Conservation (phyloP, 2,113 vertebrate species). For the Phycodurus eques region DNA sequence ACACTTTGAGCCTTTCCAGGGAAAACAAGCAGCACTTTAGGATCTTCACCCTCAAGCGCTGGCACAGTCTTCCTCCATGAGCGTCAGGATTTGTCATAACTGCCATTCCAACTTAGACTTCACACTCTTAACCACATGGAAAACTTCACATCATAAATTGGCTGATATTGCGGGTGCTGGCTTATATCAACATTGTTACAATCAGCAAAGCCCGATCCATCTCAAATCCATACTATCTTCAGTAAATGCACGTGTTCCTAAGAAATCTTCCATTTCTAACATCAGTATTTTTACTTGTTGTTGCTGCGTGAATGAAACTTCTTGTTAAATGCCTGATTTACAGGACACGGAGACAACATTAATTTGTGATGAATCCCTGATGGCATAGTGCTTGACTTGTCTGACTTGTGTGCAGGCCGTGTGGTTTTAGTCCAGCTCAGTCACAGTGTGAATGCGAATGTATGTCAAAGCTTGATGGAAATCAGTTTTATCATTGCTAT, state of each 20-base stretch:
- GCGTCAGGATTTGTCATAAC: conserved; percentile 37
- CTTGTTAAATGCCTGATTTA: not conserved
- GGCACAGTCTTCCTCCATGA: conserved; percentile 24
- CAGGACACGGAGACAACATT: not conserved
- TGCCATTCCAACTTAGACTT: conserved; percentile 29
- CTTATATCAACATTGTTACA: conserved; percentile 14
- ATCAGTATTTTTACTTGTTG: not conserved
- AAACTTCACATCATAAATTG: conserved; percentile 26
- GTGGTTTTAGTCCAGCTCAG: no score
- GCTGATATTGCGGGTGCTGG: conserved; percentile 13
- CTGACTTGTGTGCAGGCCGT: no score
- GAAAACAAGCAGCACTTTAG: conserved; percentile 54
- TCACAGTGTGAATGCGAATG: no score
- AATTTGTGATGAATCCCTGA: no score
- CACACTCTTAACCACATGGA: conserved; percentile 25
- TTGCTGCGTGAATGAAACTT: not conserved
- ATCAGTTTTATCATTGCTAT: no score
- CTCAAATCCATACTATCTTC: not conserved
- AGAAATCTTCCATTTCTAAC: not conserved
- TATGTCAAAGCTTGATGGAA: no score
- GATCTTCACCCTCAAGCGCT: conserved; percentile 42
- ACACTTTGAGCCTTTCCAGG: conserved; percentile 50
- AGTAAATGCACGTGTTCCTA: not conserved
- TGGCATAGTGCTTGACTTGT: no score
- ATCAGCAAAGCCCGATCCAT: conserved; percentile 22